phyloP scores from a whole-genome alignment of 2,888 invertebrate species.

The Harmothoe impar region DNA sequence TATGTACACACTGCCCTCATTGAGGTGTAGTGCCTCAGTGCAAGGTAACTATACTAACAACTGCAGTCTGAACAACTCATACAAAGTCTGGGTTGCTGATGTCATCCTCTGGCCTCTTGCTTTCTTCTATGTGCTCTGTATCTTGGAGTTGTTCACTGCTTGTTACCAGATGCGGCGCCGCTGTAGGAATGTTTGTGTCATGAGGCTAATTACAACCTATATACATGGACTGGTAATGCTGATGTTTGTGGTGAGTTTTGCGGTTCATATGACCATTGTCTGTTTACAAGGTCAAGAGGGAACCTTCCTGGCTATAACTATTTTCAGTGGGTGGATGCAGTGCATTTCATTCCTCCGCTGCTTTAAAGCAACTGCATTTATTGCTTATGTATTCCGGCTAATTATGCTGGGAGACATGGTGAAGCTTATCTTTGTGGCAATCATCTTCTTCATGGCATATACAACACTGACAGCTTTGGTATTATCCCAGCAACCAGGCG shows the following conservation, averaged over 20 bases:
- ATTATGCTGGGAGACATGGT: background rate
- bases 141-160: background rate
- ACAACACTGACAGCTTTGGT: background rate
- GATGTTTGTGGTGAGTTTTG: background rate
- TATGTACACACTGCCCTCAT: background rate
- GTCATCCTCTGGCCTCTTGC: background rate
- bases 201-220: background rate
- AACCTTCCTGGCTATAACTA: background rate
- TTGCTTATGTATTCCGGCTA: background rate
- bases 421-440: background rate
- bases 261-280: background rate
- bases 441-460: background rate
- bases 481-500: background rate
- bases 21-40: background rate
- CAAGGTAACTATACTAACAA: background rate
- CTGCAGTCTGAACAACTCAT: background rate
- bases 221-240: background rate
- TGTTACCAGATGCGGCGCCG: background rate
- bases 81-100: background rate
- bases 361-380: background rate
- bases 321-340: background rate
- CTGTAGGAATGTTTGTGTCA: background rate
- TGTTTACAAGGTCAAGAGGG: background rate
- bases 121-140: background rate
- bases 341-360: background rate